These are phyloP conservation scores for Aricia agestis DNA, from an alignment of 1,140 invertebrate genomes.

Conservation along the genomic window DNA sequence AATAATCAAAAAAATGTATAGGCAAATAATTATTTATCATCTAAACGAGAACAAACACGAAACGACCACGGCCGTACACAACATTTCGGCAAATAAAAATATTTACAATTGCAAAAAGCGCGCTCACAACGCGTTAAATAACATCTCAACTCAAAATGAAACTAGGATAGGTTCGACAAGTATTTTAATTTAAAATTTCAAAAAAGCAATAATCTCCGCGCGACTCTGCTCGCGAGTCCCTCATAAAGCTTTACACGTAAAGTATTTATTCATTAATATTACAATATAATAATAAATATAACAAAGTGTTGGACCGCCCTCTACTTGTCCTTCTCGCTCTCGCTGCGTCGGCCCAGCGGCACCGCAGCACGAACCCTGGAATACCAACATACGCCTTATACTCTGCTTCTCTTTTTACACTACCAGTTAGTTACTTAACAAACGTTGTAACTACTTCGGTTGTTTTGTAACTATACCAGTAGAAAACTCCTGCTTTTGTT, in stretches of 20 bases:
- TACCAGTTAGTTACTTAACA: no score
- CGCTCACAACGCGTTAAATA: constrained; percentile 8
- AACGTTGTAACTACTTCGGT: no score
- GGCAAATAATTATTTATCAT: constrained; percentile 14
- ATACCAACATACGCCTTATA: constrained; percentile 32
- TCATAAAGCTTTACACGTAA: constrained; percentile 75
- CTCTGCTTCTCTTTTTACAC: no score
- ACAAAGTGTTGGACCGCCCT: constrained; percentile 47
- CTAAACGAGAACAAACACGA: constrained; percentile 15
- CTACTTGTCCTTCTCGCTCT: constrained; percentile 91
- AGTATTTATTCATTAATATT: constrained; percentile 52
- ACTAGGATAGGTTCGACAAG: constrained; percentile 59
- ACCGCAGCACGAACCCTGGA: constrained; percentile 92
- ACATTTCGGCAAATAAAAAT: constrained; percentile 14
- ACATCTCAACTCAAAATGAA: constrained; percentile 29
- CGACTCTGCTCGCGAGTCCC: constrained; percentile 48
- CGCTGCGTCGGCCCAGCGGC: constrained; percentile 92
- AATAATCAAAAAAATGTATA: constrained; percentile 15
- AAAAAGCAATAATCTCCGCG: constrained; percentile 74
- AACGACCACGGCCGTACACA: constrained; percentile 14
- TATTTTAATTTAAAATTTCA: constrained; percentile 74
- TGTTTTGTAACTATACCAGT: no score
- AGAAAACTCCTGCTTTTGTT: no score
- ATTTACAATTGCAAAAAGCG: constrained; percentile 12
- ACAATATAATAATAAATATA: constrained; percentile 65